Conservation (phyloP, 2,888 invertebrate genomes). For the Macropis europaea region DNA sequence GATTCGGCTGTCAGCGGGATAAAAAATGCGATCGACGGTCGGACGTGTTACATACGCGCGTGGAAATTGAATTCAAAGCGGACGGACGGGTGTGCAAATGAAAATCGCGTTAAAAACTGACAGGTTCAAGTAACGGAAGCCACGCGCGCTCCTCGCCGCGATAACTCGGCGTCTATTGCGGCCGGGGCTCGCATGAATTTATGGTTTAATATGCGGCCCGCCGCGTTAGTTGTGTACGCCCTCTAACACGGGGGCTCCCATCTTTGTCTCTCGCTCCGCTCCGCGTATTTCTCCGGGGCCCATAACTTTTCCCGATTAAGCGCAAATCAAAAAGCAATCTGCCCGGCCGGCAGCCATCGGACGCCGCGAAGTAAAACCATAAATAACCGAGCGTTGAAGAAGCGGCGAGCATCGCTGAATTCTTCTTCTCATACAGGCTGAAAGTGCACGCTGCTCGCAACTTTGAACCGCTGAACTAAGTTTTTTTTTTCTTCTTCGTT, state of each 20-base stretch:
- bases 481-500: too few species aligned
- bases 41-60: conserved; percentile 39
- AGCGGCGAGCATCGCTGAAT: conserved; percentile 7
- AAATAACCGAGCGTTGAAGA: conserved; percentile 62
- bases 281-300: conserved; percentile 64
- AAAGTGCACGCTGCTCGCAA: too few species aligned
- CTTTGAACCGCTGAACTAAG: too few species aligned
- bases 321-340: conserved; percentile 79
- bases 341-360: conserved; percentile 64
- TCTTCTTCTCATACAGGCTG: too few species aligned
- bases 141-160: conserved; percentile 44
- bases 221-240: conserved; percentile 64
- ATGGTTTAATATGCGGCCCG: conserved; percentile 76
- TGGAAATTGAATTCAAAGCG: conserved; percentile 38
- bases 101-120: conserved; percentile 57
- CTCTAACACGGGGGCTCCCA: conserved; percentile 48
- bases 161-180: conserved; percentile 58
- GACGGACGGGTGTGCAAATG: conserved; percentile 23
- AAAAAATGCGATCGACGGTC: conserved; percentile 39
- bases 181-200: conserved; percentile 68
- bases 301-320: conserved; percentile 79
- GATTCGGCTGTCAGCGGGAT: not conserved
- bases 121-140: conserved; percentile 56
- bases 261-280: conserved; percentile 10
- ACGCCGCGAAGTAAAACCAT: conserved; percentile 68